Base-by-base conservation (phyloP, 64 coral and sea anemone species). In the Stichodactyla mertensii region DNA sequence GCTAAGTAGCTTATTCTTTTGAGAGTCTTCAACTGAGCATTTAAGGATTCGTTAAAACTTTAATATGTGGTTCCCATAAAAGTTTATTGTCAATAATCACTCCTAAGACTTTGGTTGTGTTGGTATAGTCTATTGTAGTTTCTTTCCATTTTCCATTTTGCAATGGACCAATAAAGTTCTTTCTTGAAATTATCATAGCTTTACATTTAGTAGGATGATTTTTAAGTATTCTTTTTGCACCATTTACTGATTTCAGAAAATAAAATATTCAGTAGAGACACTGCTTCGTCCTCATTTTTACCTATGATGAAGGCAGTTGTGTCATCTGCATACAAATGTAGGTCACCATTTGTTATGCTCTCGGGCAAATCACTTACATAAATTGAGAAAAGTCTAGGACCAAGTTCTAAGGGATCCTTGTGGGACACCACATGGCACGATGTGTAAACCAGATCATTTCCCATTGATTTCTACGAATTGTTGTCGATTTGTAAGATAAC, bases 321-420 rank as follows among this genome's bases (percentile, higher is more conserved):
- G n/a, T n/a, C n/a, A n/a, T n/a, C n/a, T n/a, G n/a, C n/a, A n/a
- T 89, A 93, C 15, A 91, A 81, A 57, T 82, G 62, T 19, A 66
- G 62, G 0, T 66, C 62, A 18, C 62, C 62, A 4, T 66, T 66
- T 66, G 62, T 66, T 66, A 66, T 66, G 62, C 62, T 66, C 62
- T 88, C 86, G 62, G 88, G 88, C 6, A 94, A 54, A 54, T 95
- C 89, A 80, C 86, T 9, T 15, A 88, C 89, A 62, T 91, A 94
- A 12, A 94, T 58, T 77, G 89, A 90, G 58, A 95, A 95, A 11
- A 93, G 22, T 64, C 90, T 78, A 55, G 92, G 88, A 12, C 88
- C 88, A 18, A 90, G 19, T n/a, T n/a, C n/a, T n/a, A 19, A 94
- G 90, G 10, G 92, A 94, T 8, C 88, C 88, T 26, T 94, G 88